Base-by-base conservation (phyloP, 2,888 invertebrate genomes). In the Psococerastis gibbosa region DNA sequence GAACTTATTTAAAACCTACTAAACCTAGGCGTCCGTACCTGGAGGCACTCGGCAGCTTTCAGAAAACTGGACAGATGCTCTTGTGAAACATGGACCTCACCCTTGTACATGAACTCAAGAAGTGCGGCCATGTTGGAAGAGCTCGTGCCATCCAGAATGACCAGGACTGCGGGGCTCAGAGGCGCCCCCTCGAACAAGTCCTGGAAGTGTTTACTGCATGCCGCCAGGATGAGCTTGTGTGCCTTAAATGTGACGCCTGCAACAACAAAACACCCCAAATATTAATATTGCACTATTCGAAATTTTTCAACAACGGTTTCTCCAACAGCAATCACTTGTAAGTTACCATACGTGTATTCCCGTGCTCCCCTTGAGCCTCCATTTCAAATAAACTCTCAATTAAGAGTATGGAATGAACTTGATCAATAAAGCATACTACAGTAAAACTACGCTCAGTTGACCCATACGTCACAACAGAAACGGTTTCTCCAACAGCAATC, bases 31-130 rank as follows among this genome's bases (percentile, higher is more conserved):
- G 27, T 27, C 52, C 54, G 52, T 55, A 82, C 84, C 74, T 87
- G 87, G 56, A 87, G 70, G 64, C 81, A 83, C 66, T 87, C 87
- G 45, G 87, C 88, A 52, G 87, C 85, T 65, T 88, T 87, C 50
- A 88, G 74, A 61, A 88, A 88, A 64, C 85, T 84, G 58, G 83
- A 83, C 53, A 88, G 74, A 51, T 84, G 82, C 63, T 88, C 87
- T 66, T 88, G 87, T 55, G 85, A 85, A 56, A 88, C 85, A 62
- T 88, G 87, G 54, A 88, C 88, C 65, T 88, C 88, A 47, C 88
- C 88, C 62, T 87, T 87, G 69, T 88, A 88, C 88, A 88, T 88
- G 64, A 88, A 88, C 65, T 88, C 87, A 52, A 88, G 71, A 51
- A 88, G 70, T 35, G 87, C 85, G 51, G 84, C 79, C 84, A 88